Conservation (phyloP, 1,140 invertebrate species). For the Drosophila sturtevanti region DNA sequence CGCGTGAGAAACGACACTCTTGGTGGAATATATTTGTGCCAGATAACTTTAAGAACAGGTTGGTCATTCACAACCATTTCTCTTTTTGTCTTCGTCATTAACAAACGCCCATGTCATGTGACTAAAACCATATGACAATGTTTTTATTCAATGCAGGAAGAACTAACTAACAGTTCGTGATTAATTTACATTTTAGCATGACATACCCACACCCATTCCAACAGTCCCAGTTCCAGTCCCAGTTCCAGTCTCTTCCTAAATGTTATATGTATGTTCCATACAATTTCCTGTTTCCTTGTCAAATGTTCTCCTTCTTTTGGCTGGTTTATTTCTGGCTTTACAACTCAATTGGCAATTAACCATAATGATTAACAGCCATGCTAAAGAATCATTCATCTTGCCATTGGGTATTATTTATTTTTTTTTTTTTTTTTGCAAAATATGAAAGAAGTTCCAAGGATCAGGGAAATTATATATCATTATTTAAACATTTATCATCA, state of each 20-base stretch:
- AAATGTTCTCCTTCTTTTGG: conserved; percentile 16
- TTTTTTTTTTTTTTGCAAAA: no score
- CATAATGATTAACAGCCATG: conserved; percentile 30
- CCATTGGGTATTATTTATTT: conserved; percentile 12
- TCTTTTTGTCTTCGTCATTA: conserved; percentile 58
- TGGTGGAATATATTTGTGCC: conserved; percentile 94
- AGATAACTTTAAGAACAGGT: conserved; percentile 88
- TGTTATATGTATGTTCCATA: conserved; percentile 1
- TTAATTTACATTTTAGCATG: conserved; percentile 43
- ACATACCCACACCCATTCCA: background rate
- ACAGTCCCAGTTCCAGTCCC: background rate
- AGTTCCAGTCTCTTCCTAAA: background rate
- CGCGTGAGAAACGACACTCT: conserved; percentile 89
- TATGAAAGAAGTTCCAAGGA: background rate
- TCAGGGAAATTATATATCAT: conserved; percentile 6
- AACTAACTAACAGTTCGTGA: conserved; percentile 41
- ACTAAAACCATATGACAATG: conserved; percentile 45
- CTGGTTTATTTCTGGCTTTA: conserved; percentile 25
- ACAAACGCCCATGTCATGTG: conserved; percentile 62
- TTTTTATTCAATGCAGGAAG: conserved; percentile 31
- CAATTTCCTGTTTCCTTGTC: conserved; percentile 23
- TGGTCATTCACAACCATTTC: conserved; percentile 46
- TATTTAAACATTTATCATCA: background rate
- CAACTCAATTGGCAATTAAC: conserved; percentile 30
- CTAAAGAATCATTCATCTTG: conserved; percentile 49